Evolutionary conservation across 2,113 vertebrate species (phyloP), one percentile per base, ranked within the genome.

Genomic region (Oryzias melastigma): DNA sequence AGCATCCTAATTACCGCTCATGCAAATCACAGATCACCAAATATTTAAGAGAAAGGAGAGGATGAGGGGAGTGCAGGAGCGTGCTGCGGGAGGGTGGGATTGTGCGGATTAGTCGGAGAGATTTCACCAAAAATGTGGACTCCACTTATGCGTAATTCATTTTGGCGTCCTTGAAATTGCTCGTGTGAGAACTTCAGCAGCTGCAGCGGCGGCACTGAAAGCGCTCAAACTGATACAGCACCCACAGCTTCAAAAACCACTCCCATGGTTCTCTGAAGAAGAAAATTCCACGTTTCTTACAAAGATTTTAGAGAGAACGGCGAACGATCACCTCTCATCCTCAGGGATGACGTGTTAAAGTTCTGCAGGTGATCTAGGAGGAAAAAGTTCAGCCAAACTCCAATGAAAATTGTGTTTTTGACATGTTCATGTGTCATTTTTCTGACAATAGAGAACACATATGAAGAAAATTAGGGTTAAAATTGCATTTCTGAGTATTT

Each of bases 111-210:
- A 88, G 80, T 71, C 53, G 42, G 73, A 67, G 68, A 85, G 70
- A 88, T 79, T 86, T 82, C 27, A 82, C 82, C 77, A 78, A 35
- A n/a, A 85, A 88, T 51, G 60, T 56, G n/a, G 59, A 46, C 71
- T 77, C 29, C 76, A 2, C 61, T 65, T 77, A 78, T 83, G 74
- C 64, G 84, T 87, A 90, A 90, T 90, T 86, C 84, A 83, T 78
- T 77, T 65, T 85, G 86, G 79, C 72, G 84, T 84, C 88, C 89
- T 89, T 91, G 85, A 88, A 90, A 89, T 88, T 80, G 84, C 83
- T 75, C 79, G 79, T 85, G 87, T 88, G 87, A 90, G 90, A 91
- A 88, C 73, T 66, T 61, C 52, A 76, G 80, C 88, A 90, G 84
- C 90, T 90, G 90, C 84, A 78, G 50, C 77, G 71, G 68, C 72